Percentiles rank a stretch among this genome's conserved stretches.
phyloP scores from a whole-genome alignment of 2,797 vertebrate genomes.

The Ctenopoma kingsleyae region DNA sequence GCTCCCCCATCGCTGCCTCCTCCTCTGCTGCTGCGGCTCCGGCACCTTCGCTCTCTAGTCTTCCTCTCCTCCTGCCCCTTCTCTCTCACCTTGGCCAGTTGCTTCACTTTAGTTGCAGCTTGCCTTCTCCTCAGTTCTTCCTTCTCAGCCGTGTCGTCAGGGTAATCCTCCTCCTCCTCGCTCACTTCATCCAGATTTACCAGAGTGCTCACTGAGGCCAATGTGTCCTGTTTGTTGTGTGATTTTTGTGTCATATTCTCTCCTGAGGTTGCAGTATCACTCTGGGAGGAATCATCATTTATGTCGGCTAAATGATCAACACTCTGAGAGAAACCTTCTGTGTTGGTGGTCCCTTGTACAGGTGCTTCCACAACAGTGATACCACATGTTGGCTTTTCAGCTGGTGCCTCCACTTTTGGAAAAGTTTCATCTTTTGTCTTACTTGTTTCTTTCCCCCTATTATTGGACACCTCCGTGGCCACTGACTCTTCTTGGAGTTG shows the following conservation, averaged over 20 bases:
- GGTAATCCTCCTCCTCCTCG: conserved; percentile 85
- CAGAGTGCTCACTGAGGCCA: conserved; percentile 21
- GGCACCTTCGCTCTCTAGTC: conserved; percentile 50
- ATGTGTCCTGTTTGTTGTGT: background rate
- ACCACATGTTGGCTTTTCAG: background rate
- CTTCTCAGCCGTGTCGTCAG: conserved; percentile 47
- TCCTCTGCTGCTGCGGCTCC: conserved; percentile 13
- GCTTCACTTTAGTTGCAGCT: conserved; percentile 24
- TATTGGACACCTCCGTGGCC: background rate
- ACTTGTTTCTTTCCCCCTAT: background rate
- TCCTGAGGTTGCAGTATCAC: background rate
- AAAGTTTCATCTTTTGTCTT: background rate
- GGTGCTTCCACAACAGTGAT: background rate
- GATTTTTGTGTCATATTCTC: background rate
- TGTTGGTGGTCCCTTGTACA: background rate
- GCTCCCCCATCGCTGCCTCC: conserved; percentile 2
- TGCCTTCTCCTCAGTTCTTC: conserved; percentile 50
- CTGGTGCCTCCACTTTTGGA: background rate
- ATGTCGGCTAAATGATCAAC: background rate
- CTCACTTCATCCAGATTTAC: conserved; percentile 86
- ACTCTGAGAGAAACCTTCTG: background rate
- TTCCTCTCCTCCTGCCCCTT: conserved; percentile 41
- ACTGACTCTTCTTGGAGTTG: conserved; percentile 31
- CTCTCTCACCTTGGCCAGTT: background rate
- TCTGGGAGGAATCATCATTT: background rate